Evolutionary conservation across 2,888 invertebrate species (phyloP).

Genomic region (Frankliniella fusca): DNA sequence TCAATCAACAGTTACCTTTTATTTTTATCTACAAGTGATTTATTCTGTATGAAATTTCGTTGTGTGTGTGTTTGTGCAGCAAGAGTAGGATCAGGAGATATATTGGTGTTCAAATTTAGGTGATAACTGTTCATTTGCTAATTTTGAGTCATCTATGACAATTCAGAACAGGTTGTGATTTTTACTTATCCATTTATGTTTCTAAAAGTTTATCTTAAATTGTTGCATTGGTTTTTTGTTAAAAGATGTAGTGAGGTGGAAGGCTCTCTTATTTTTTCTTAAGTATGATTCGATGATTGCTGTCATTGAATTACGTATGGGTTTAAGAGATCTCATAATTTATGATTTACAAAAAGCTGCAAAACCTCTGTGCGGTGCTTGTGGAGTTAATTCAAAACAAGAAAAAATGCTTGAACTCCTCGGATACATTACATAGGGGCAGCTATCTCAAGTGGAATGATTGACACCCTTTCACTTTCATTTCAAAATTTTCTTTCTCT

Average conservation of each 20-base stretch:
- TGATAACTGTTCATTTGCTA: slow-evolving; percentile 17
- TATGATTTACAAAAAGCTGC: slow-evolving; percentile 15
- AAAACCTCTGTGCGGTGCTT: slow-evolving; percentile 11
- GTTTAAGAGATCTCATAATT: slow-evolving; percentile 23
- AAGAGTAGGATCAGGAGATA: background rate
- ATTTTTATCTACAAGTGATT: slow-evolving; percentile 23
- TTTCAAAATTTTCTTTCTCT: background rate
- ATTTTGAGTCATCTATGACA: background rate
- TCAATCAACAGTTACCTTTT: slow-evolving; percentile 26
- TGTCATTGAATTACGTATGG: background rate
- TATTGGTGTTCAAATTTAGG: slow-evolving; percentile 14
- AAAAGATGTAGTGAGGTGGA: slow-evolving; percentile 8
- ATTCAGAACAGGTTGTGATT: slow-evolving; percentile 13
- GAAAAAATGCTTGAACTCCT: background rate
- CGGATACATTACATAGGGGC: background rate
- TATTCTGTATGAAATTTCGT: slow-evolving; percentile 7
- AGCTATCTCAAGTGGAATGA: slow-evolving; percentile 8
- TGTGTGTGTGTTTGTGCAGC: background rate
- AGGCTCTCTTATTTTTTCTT: slow-evolving; percentile 19
- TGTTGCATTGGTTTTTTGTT: background rate
- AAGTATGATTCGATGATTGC: background rate
- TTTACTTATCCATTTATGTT: background rate
- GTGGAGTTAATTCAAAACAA: slow-evolving; percentile 8
- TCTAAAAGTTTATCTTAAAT: background rate
- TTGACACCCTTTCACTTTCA: slow-evolving; percentile 17